Percentiles rank a stretch among this genome's conserved stretches.
These are phyloP conservation scores for Enteromius unitaeniatus DNA, from an alignment of 2,797 vertebrate species.

Conservation along the genomic window DNA sequence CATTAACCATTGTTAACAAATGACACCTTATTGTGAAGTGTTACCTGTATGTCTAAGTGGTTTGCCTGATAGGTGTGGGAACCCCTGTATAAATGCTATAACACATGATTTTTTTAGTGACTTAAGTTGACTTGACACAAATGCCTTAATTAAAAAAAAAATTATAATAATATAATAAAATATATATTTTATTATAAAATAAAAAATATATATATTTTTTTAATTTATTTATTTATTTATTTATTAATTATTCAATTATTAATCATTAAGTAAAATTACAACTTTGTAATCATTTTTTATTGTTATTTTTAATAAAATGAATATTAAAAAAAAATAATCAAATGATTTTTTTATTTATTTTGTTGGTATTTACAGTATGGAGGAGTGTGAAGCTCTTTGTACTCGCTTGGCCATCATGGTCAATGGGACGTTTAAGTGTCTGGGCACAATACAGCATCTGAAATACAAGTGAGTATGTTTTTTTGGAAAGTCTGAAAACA, in stretches of 20 bases:
- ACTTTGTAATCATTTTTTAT: neutral
- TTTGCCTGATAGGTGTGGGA: neutral
- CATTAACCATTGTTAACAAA: no score
- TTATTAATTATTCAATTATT: neutral
- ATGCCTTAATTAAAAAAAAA: neutral
- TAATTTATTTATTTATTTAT: no score
- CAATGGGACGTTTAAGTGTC: slow-evolving; percentile 93
- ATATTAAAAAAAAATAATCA: no score
- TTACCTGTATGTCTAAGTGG: neutral
- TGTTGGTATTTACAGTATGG: slow-evolving; percentile 83
- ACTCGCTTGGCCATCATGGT: slow-evolving; percentile 98
- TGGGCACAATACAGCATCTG: slow-evolving; percentile 95
- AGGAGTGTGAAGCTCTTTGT: slow-evolving; percentile 97
- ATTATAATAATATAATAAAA: no score
- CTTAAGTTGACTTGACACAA: neutral
- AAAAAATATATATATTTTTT: no score
- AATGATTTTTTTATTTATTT: neutral
- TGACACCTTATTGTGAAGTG: no score
- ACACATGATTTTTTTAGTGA: neutral
- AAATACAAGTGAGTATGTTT: slow-evolving; percentile 90
- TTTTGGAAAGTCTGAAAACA: no score
- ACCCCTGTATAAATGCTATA: neutral
- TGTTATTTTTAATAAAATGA: neutral
- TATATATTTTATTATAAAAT: no score
- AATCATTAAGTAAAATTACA: neutral